phyloP scores from a whole-genome alignment of 2,888 invertebrate genomes.

The Phlogophora meticulosa region DNA sequence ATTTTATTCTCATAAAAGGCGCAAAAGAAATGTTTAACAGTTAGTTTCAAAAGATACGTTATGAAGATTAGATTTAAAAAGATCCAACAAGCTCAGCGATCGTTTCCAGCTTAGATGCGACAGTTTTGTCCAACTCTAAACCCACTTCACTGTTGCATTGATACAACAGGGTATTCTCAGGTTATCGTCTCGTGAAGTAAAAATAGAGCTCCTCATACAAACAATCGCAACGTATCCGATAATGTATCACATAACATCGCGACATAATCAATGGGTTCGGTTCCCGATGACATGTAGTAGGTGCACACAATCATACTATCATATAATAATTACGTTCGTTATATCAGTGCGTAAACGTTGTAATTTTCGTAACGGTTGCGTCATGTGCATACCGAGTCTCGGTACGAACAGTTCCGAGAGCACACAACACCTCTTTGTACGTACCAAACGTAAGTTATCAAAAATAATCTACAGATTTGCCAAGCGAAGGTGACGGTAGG shows the following conservation, averaged over 20 bases:
- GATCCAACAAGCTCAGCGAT: slow-evolving; percentile 3
- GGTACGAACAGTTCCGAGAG: background rate
- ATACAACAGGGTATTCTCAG: background rate
- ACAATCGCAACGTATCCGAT: slow-evolving; percentile 9
- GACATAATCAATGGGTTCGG: background rate
- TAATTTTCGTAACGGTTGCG: slow-evolving; percentile 5
- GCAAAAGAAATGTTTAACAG: slow-evolving; percentile 8
- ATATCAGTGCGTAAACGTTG: slow-evolving; percentile 3
- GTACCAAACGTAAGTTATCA: background rate
- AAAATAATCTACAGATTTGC: background rate
- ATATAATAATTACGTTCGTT: background rate
- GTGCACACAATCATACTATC: slow-evolving; percentile 1
- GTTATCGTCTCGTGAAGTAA: slow-evolving; percentile 5
- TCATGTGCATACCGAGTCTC: background rate
- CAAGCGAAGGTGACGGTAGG: background rate
- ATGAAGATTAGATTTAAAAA: background rate
- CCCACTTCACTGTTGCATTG: slow-evolving; percentile 15
- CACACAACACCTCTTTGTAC: background rate
- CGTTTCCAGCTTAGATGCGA: slow-evolving; percentile 7
- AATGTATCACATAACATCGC: background rate
- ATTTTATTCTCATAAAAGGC: background rate
- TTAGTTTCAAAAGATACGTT: background rate
- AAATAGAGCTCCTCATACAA: background rate
- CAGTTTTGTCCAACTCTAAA: background rate
- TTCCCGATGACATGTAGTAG: background rate